Percentiles rank a stretch among this genome's conserved stretches.
Conservation (phyloP, 2,113 vertebrate species). For the Saccopteryx leptura region DNA sequence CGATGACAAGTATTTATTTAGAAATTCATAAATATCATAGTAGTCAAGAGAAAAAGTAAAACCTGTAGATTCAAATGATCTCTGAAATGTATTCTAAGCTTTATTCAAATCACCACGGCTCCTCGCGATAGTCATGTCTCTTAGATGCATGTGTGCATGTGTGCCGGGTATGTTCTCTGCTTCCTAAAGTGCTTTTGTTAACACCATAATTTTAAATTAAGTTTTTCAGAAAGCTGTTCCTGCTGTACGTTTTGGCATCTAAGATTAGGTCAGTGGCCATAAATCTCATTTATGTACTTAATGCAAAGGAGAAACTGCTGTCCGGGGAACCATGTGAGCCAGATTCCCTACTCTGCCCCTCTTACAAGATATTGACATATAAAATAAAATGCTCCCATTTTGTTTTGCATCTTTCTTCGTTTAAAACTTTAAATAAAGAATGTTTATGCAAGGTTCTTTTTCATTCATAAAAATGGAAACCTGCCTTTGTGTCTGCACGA, state of each 20-base stretch:
- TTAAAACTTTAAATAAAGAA: slow-evolving; percentile 84
- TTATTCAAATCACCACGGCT: slow-evolving; percentile 65
- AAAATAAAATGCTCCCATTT: slow-evolving; percentile 83
- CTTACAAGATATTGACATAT: slow-evolving; percentile 82
- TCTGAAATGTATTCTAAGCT: slow-evolving; percentile 62
- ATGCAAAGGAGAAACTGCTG: slow-evolving; percentile 83
- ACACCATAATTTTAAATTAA: slow-evolving; percentile 88
- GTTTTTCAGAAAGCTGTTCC: slow-evolving; percentile 86
- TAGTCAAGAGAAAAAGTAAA: slow-evolving; percentile 26
- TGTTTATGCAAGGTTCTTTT: slow-evolving; percentile 84
- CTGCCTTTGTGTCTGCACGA: slow-evolving; percentile 73
- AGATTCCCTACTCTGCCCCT: slow-evolving; percentile 76
- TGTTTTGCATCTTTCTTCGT: slow-evolving; percentile 79
- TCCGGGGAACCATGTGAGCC: slow-evolving; percentile 82
- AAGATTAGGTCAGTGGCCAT: slow-evolving; percentile 86
- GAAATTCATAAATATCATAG: slow-evolving; percentile 56
- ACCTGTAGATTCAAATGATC: slow-evolving; percentile 52
- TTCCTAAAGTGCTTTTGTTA: slow-evolving; percentile 84
- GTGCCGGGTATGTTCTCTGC: slow-evolving; percentile 54
- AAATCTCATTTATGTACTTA: slow-evolving; percentile 89
- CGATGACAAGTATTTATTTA: slow-evolving; percentile 56
- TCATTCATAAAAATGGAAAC: slow-evolving; percentile 87
- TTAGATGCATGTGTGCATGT: not conserved
- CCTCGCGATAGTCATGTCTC: not conserved
- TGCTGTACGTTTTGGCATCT: slow-evolving; percentile 84